Base-by-base conservation (phyloP, 2,797 vertebrate genomes). In the Eulemur mongoz region DNA sequence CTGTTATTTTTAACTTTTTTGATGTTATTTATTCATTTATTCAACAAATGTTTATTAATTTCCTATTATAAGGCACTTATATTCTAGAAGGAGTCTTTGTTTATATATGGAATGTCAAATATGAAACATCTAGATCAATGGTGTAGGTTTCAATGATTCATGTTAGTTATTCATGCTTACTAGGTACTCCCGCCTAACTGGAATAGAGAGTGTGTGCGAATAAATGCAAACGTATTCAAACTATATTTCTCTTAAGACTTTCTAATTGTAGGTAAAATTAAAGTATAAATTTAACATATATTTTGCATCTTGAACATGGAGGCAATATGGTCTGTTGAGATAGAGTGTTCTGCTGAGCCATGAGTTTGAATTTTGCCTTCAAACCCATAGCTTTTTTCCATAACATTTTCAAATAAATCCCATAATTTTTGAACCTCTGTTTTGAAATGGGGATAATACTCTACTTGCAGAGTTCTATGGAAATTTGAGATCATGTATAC, bases 221-320 rank as follows among this genome's bases (percentile, higher is more conserved):
- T 50, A 5, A 30, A 5, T 48, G 7, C 20, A 84, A 65, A 43
- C 23, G 9, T 32, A 63, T 50, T 82, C 14, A 20, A 88, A 57
- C 30, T 92, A 2, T 50, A 59, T 63, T 95, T 93, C 32, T 65
- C 25, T 38, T 65, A 75, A 67, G 15, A 70, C n/a, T 90, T 81
- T 90, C 70, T 57, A 80, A n/a, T 43, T 83, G 57, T 57, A 87
- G 79, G 65, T 35, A 97, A 91, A 84, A 35, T 69, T 84, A 18
- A 89, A 38, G 45, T 40, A n/a, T 5, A 67, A 95, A 85, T 43
- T 40, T 54, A 23, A 20, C 18, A 2, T 27, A 30, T 20, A 12
- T 88, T 84, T 94, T 84, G 38, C 18, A 45, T n/a, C 40, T 89
- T 12, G 12, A 59, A 25, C 20, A 32, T 15, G 48, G 65, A 76